Base-by-base conservation (phyloP, 2,113 vertebrate genomes). In the Phaetusa simplex region DNA sequence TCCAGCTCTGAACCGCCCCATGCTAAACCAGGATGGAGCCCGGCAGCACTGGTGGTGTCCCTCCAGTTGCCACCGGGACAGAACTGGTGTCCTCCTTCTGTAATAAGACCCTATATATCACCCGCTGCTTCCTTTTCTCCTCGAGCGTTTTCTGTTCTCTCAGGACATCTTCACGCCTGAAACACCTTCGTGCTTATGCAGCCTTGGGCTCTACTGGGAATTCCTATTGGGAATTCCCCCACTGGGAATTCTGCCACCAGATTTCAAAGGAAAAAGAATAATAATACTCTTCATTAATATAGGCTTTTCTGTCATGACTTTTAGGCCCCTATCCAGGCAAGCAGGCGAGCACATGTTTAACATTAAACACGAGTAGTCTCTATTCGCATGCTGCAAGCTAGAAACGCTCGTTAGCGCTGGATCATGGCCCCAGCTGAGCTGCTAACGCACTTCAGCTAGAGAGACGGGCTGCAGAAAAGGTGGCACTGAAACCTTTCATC, bases 191-290 rank as follows among this genome's bases (percentile, higher is more conserved):
- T 45, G 66, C 62, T 82, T 72, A 24, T 71, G 52, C 40, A 58
- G 79, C 91, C 87, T 69, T 72, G 29, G 78, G 89, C 70, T 70
- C 89, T 85, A 22, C 84, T 85, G 87, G 89, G 96, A 96, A 96
- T 96, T 95, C 96, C 95, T 91, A 82, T 14, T 36, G 95, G 95
- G 95, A 96, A 96, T 94, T 96, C 91, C 91, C 87, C 96, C 70
- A 45, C 91, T 87, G 96, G 96, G 95, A 97, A 85, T 97, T 95
- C 83, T 94, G 91, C 96, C 94, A 95, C 83, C 2, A 11, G 77
- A 84, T 93, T 93, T 97, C 95, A 97, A 97, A 96, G 94, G 38
- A n/a, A 89, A 59, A 58, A 73, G 72, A 91, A 84, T 79, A 92
- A 92, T 97, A 83, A 94, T 55, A 56, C 65, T 95, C 88, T 97